These are phyloP conservation scores for Circaetus gallicus DNA, from an alignment of 2,113 vertebrate species.

Conservation along the genomic window DNA sequence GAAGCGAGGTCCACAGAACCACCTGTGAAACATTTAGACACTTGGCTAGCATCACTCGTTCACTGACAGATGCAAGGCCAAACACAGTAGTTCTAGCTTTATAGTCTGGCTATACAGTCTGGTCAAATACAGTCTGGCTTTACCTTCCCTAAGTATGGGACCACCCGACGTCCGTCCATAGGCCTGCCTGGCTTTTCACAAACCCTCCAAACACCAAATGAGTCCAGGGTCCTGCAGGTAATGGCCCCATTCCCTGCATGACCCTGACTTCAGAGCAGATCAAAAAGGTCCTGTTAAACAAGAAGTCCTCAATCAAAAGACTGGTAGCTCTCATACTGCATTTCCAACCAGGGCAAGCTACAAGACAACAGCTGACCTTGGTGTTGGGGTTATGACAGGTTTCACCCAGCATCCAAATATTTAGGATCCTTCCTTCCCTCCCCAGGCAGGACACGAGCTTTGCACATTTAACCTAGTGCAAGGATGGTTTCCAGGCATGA, in stretches of 20 bases:
- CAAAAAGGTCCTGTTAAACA: background rate
- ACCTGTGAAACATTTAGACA: background rate
- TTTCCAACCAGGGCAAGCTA: background rate
- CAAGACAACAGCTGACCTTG: background rate
- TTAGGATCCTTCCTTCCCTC: background rate
- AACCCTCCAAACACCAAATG: background rate
- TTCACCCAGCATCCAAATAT: background rate
- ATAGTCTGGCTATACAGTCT: background rate
- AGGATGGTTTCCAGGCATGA: background rate
- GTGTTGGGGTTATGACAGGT: background rate
- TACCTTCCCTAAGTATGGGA: background rate
- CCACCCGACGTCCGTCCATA: rapidly evolving
- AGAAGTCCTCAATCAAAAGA: background rate
- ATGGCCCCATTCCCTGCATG: background rate
- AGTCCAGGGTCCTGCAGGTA: background rate
- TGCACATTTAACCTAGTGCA: background rate
- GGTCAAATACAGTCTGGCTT: background rate
- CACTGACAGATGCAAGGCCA: background rate
- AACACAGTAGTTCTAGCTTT: background rate
- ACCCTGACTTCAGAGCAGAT: background rate
- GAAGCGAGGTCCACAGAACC: background rate
- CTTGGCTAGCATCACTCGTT: background rate
- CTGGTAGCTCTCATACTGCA: background rate
- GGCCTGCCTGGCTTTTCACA: background rate
- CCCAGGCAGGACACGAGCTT: background rate